phyloP scores from a whole-genome alignment of 2,113 vertebrate genomes.

The Amblyopsis rosae region DNA sequence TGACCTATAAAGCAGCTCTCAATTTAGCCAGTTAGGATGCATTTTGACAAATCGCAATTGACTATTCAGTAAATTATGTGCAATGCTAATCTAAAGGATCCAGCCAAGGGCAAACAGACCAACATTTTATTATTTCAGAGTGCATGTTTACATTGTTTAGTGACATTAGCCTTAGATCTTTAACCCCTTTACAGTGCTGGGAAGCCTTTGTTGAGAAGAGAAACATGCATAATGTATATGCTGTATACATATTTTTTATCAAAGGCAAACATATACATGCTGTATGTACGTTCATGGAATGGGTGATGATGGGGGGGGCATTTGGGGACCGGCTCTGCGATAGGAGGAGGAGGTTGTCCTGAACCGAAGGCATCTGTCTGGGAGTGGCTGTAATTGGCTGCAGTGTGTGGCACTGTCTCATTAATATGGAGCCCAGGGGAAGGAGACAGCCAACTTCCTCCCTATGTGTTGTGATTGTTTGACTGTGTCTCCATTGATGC shows the following conservation, averaged over 20 bases:
- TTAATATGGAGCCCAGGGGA: constrained; percentile 79
- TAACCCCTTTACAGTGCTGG: neutral
- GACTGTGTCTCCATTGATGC: constrained; percentile 76
- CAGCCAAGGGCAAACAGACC: constrained; percentile 4
- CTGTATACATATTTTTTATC: constrained; percentile 45
- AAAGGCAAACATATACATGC: constrained; percentile 29
- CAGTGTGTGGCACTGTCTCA: constrained; percentile 70
- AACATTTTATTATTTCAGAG: neutral
- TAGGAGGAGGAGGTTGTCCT: constrained; percentile 57
- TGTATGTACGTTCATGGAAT: constrained; percentile 32
- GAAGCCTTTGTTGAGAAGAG: constrained; percentile 10
- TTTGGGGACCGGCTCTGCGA: too few relatives aligned
- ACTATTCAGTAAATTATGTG: constrained; percentile 19
- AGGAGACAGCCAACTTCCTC: constrained; percentile 72
- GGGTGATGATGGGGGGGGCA: constrained; percentile 23
- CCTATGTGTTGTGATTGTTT: constrained; percentile 75
- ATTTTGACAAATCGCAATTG: constrained; percentile 42
- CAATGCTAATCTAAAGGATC: constrained; percentile 3
- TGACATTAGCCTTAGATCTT: neutral
- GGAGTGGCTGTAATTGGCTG: constrained; percentile 78
- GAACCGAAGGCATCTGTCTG: constrained; percentile 74
- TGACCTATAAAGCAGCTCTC: constrained; percentile 31
- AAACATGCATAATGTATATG: constrained; percentile 32
- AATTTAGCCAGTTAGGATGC: constrained; percentile 25
- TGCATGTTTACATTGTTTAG: constrained; percentile 5